A percentile compares a stretch with the other conserved stretches of the same genome.
Evolutionary conservation across 1,140 invertebrate genomes (phyloP).

Genomic region (Drosophila busckii): DNA sequence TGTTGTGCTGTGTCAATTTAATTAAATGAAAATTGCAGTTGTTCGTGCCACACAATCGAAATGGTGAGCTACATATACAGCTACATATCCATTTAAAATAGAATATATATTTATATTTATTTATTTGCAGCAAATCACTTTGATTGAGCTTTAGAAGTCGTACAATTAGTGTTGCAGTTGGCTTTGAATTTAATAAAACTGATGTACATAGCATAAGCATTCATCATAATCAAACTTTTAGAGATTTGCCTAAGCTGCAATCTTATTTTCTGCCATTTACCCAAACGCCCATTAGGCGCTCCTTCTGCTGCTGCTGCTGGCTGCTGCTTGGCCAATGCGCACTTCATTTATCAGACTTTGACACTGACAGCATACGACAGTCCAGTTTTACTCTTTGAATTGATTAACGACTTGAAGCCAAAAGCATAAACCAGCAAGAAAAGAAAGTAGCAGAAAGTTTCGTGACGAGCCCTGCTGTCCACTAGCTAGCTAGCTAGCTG

Average conservation of each 20-base stretch:
- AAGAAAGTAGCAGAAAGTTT: not conserved
- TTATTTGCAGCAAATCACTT: no score
- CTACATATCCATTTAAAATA: no score
- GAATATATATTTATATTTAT: no score
- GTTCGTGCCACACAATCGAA: conserved; percentile 21
- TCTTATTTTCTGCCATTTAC: no score
- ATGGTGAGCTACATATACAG: no score
- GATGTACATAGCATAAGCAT: not conserved
- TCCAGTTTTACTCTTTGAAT: conserved; percentile 35
- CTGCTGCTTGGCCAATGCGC: conserved; percentile 13
- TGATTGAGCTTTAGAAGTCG: no score
- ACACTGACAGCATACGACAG: conserved; percentile 23
- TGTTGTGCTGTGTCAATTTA: conserved; percentile 34
- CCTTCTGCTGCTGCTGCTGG: no score
- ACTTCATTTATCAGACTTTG: conserved; percentile 47
- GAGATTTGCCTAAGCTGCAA: not conserved
- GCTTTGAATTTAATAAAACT: not conserved
- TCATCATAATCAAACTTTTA: conserved; percentile 13
- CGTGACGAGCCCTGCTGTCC: no score
- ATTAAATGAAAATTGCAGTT: conserved; percentile 48
- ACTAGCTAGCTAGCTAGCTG: conserved; percentile 32
- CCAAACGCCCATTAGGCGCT: no score
- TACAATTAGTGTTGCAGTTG: no score
- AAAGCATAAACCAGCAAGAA: not conserved
- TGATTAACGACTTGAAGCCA: conserved; percentile 33